A percentile compares a stretch with the other conserved stretches of the same genome.
phyloP scores from a whole-genome alignment of 2,113 vertebrate genomes.

The Melanerpes formicivorus region DNA sequence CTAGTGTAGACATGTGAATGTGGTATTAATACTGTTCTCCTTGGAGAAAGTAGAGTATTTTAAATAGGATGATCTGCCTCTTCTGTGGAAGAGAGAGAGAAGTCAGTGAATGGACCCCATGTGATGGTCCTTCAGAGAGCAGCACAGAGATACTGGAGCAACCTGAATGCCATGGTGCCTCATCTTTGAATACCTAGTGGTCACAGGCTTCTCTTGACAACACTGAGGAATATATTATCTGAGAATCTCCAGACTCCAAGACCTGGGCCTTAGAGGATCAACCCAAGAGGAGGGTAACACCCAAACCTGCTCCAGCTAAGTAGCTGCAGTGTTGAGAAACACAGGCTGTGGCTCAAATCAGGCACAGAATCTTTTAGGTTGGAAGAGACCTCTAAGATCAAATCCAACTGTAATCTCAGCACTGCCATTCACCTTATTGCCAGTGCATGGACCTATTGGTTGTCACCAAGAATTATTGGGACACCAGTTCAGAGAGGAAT shows the following conservation, averaged over 20 bases:
- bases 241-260: neutral
- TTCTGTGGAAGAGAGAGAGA: neutral
- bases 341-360: neutral
- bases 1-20: neutral
- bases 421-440: neutral
- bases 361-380: too few species aligned
- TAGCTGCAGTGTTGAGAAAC: neutral
- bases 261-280: neutral
- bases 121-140: neutral
- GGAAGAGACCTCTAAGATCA: too few species aligned
- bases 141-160: neutral
- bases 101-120: neutral
- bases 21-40: neutral
- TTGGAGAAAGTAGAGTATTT: neutral
- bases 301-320: neutral
- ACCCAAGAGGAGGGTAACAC: neutral
- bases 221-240: neutral
- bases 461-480: neutral
- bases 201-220: neutral
- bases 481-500: neutral
- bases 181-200: neutral
- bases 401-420: too few species aligned
- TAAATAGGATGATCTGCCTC: neutral
- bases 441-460: accelerated
- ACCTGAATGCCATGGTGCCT: neutral